Evolutionary conservation across 30 jellyfish, hydroid and myxozoan genomes (phyloP), one percentile per base, ranked within the genome.

Genomic region (Rhopilema esculentum): DNA sequence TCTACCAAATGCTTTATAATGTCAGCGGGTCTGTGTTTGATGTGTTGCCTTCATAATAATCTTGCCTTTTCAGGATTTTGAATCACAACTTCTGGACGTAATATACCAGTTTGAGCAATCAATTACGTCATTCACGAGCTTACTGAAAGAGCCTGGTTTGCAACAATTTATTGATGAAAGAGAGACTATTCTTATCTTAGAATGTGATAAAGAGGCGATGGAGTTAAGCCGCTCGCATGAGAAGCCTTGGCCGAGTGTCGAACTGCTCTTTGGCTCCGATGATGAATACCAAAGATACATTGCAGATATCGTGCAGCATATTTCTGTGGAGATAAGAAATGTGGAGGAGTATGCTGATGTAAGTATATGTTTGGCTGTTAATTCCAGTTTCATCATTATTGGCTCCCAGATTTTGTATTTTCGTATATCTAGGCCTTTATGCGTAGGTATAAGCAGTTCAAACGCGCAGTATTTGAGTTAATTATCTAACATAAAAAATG

Each of bases 161-260:
- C 78, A 49, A 25, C 73, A 67, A 4, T 63, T 23, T 63, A 75
- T 91, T 32, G 76, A 77, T 29, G 89, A 91, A 24, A 63, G 80
- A 8, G 86, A 22, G 9, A 52, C 86, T 23, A 48, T 15, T 62
- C 82, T 65, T 16, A 80, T n/a, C 1, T 74, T 80, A 16, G 86
- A 49, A 26, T 68, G 82, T 25, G 97, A 85, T 62, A 72, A 65
- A 16, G 86, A 78, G 78, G 86, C 84, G 18, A 17, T 65, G 57
- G 66, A 62, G 28, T 69, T 75, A 7, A 66, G 61, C 75, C 74
- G 65, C 28, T 64, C 82, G 16, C 66, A 32, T 1, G 87, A 77
- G 77, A 75, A 68, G 27, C 89, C 89, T 15, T 78, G 91, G 97
- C 97, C 97, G 20, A 76, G 86, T 65, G 66, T 61, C 12, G 95